Conservation (phyloP, 1,140 invertebrate species). For the Trypoxylus dichotomus region DNA sequence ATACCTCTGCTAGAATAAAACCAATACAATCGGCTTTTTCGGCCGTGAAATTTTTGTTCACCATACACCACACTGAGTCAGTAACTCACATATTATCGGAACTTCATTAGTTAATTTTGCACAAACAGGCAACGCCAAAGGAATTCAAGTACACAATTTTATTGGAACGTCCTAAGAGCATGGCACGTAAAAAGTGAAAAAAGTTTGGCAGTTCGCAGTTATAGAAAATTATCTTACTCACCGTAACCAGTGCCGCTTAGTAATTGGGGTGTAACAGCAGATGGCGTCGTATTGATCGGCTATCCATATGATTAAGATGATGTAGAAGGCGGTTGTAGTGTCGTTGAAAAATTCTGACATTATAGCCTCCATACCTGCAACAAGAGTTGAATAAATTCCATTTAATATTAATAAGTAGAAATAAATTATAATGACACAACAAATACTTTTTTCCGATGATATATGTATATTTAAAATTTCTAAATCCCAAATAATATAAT, state of each 20-base stretch:
- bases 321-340: constrained; percentile 97
- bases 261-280: constrained; percentile 94
- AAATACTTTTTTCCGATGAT: too few relatives aligned
- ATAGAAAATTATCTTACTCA: constrained; percentile 57
- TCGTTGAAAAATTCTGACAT: constrained; percentile 99
- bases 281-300: constrained; percentile 99
- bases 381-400: constrained; percentile 38
- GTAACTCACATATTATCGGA: not conserved
- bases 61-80: too few relatives aligned
- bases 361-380: constrained; percentile 98
- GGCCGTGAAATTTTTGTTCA: too few relatives aligned
- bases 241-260: constrained; percentile 94
- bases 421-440: too few relatives aligned
- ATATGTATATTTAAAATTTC: too few relatives aligned
- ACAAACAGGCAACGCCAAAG: not conserved
- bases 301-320: constrained; percentile 98
- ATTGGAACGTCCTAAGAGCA: not conserved
- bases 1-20: too few relatives aligned
- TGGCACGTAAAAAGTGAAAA: not conserved
- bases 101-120: not conserved
- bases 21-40: too few relatives aligned
- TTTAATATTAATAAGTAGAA: too few relatives aligned
- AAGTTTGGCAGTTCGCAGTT: not conserved
- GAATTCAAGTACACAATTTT: not conserved
- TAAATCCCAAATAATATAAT: too few relatives aligned